A percentile compares a stretch with the other conserved stretches of the same genome.
Evolutionary conservation across 2,113 vertebrate genomes (phyloP).

Genomic region (Albula goreensis): DNA sequence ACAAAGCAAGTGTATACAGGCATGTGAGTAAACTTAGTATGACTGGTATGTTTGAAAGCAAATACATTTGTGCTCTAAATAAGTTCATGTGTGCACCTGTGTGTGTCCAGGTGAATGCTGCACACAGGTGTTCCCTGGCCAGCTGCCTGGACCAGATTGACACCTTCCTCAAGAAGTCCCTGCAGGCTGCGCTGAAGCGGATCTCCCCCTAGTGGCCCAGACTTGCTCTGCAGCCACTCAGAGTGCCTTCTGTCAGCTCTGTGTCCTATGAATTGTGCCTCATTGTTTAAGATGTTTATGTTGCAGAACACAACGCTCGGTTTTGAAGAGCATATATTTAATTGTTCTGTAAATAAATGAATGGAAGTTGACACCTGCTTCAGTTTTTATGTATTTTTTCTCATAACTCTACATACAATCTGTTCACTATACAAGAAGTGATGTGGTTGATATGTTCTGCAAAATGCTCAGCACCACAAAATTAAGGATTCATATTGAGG

Average conservation of each 20-base stretch:
- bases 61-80: too few relatives aligned
- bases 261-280: not conserved
- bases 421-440: too few relatives aligned
- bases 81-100: slow-evolving; percentile 17
- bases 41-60: too few relatives aligned
- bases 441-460: too few relatives aligned
- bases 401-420: not conserved
- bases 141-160: slow-evolving; percentile 66
- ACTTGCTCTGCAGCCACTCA: not conserved
- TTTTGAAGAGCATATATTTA: not conserved
- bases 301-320: not conserved
- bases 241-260: not conserved
- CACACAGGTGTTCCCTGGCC: slow-evolving; percentile 72
- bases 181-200: slow-evolving; percentile 78
- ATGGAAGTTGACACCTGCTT: not conserved
- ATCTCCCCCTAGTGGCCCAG: slow-evolving; percentile 41
- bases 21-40: too few relatives aligned
- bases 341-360: not conserved
- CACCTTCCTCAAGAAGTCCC: slow-evolving; percentile 81
- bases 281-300: not conserved
- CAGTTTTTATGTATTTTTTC: not conserved
- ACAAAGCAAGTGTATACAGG: too few relatives aligned
- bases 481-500: too few relatives aligned
- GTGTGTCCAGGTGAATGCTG: slow-evolving; percentile 69
- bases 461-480: too few relatives aligned